A percentile compares a stretch with the other conserved stretches of the same genome.
Conservation (phyloP, 2,888 invertebrate species). For the Synergus umbraculus region DNA sequence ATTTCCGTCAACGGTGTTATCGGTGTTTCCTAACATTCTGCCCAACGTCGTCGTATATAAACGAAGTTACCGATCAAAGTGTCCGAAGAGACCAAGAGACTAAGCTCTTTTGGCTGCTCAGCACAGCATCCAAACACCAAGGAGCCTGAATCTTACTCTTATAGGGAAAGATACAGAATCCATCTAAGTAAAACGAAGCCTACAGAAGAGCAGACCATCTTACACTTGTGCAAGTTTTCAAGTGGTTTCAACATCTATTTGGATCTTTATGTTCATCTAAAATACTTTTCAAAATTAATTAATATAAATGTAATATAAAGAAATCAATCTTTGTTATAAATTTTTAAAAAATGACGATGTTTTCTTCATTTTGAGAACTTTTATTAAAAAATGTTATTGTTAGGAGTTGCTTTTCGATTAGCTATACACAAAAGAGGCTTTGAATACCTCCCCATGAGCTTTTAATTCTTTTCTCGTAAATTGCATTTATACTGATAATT, state of each 20-base stretch:
- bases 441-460: not conserved
- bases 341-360: too few species aligned
- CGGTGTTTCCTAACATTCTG: conserved; percentile 71
- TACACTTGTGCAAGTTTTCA: too few species aligned
- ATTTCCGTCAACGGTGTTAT: conserved; percentile 76
- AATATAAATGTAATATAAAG: too few species aligned
- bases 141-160: not conserved
- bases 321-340: too few species aligned
- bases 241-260: too few species aligned
- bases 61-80: conserved; percentile 74
- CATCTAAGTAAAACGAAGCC: too few species aligned
- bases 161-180: not conserved
- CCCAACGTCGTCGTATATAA: conserved; percentile 69
- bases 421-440: not conserved
- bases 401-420: not conserved
- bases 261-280: too few species aligned
- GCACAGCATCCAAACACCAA: conserved; percentile 28
- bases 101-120: conserved; percentile 47
- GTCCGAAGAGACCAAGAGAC: conserved; percentile 52
- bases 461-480: not conserved
- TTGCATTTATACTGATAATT: not conserved
- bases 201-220: too few species aligned
- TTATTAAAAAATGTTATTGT: too few species aligned
- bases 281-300: too few species aligned
- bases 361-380: too few species aligned